Evolutionary conservation across 2,888 invertebrate species (phyloP).

Genomic region (Erebia epiphron): DNA sequence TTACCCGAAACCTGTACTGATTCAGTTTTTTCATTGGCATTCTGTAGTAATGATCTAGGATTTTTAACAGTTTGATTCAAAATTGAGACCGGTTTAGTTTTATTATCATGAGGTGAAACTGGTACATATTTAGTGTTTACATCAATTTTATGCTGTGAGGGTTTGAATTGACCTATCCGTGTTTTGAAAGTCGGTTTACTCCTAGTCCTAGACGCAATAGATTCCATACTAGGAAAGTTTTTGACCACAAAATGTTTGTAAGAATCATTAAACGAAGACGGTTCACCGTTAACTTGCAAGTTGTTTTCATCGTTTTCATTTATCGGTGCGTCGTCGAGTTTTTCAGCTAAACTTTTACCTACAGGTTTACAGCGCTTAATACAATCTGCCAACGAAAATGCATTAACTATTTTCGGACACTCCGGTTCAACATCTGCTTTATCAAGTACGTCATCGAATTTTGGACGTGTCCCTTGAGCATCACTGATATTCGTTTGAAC

Average conservation of each 20-base stretch:
- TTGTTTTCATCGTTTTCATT: constrained; percentile 23
- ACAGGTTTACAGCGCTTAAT: neutral
- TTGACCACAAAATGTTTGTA: constrained; percentile 63
- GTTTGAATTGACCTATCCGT: constrained; percentile 61
- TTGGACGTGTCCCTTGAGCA: neutral
- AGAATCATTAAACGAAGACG: constrained; percentile 60
- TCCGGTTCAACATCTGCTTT: neutral
- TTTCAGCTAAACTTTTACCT: neutral
- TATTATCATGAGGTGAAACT: neutral
- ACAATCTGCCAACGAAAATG: constrained; percentile 40
- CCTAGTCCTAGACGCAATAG: constrained; percentile 33
- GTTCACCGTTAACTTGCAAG: constrained; percentile 40
- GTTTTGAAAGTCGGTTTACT: constrained; percentile 51
- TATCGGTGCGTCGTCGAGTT: constrained; percentile 4
- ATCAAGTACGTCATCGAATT: neutral
- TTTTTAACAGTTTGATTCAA: neutral
- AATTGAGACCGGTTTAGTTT: neutral
- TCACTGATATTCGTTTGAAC: neutral
- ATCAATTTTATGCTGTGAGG: neutral
- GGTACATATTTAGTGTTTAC: neutral
- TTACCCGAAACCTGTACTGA: neutral
- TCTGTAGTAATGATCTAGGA: too few relatives aligned
- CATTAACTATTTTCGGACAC: constrained; percentile 41
- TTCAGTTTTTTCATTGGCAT: neutral
- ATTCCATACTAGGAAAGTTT: constrained; percentile 39